These are phyloP conservation scores for Microtus montanus DNA, from an alignment of 2,113 vertebrate species.

Conservation along the genomic window DNA sequence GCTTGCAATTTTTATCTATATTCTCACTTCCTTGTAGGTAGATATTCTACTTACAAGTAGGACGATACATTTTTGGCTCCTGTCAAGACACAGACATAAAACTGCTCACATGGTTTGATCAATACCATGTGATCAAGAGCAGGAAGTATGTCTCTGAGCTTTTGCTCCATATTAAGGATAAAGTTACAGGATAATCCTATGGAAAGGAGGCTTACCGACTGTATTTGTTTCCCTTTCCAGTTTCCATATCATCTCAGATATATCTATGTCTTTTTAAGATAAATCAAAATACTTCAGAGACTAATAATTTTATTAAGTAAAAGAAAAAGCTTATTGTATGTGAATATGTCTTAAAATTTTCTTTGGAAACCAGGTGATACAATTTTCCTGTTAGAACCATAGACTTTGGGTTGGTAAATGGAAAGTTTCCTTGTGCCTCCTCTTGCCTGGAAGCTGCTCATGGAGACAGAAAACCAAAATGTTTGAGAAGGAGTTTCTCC, in stretches of 20 bases:
- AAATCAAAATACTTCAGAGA: neutral
- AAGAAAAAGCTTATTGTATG: neutral
- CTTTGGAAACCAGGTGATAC: slow-evolving; percentile 10
- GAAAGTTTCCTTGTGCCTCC: slow-evolving; percentile 4
- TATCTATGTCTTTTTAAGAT: slow-evolving; percentile 10
- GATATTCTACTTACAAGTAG: neutral
- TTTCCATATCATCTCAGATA: neutral
- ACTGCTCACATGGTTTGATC: neutral
- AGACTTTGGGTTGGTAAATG: neutral
- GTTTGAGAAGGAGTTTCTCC: neutral
- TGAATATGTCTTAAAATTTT: slow-evolving; percentile 21
- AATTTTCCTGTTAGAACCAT: slow-evolving; percentile 18
- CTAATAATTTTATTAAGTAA: slow-evolving; percentile 1
- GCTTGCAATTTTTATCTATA: neutral
- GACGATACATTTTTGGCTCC: neutral
- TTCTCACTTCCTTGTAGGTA: neutral
- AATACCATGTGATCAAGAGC: neutral
- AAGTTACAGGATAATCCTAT: neutral
- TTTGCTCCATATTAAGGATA: neutral
- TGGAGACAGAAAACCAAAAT: slow-evolving; percentile 27
- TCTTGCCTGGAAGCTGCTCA: neutral
- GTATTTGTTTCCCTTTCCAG: neutral
- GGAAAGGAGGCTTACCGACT: neutral
- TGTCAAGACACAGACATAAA: neutral
- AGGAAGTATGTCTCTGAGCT: neutral